A percentile compares a stretch with the other conserved stretches of the same genome.
These are phyloP conservation scores for Dicrostonyx torquatus DNA, from an alignment of 2,797 vertebrate genomes.

Conservation along the genomic window DNA sequence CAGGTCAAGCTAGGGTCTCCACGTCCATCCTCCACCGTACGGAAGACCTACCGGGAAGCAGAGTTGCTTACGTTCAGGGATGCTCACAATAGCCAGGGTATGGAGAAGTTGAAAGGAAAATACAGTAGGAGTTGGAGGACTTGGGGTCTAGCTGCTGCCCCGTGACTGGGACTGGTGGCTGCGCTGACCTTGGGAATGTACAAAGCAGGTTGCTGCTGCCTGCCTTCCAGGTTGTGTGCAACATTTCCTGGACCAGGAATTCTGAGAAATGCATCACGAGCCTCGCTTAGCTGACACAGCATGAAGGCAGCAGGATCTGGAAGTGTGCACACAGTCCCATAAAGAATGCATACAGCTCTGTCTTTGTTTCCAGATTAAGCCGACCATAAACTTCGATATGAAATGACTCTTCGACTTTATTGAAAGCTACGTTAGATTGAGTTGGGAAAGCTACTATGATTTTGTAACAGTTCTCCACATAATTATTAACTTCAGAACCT, in stretches of 20 bases:
- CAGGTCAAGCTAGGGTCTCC: neutral
- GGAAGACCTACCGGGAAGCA: too few species aligned
- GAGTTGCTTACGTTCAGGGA: neutral
- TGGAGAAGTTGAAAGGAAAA: neutral
- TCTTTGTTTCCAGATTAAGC: neutral
- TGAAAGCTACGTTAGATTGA: neutral
- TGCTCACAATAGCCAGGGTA: neutral
- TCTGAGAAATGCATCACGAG: neutral
- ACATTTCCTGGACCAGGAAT: neutral
- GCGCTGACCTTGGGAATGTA: neutral
- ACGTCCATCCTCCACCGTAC: accelerated
- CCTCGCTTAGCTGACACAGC: neutral
- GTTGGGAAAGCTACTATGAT: neutral
- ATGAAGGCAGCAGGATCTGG: neutral
- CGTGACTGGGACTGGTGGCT: neutral
- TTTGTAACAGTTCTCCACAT: neutral
- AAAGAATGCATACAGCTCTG: neutral
- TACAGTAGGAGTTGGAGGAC: neutral
- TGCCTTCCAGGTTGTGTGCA: neutral
- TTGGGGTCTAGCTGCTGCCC: neutral
- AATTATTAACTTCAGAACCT: slow-evolving; percentile 44
- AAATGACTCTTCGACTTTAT: neutral
- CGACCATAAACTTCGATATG: neutral
- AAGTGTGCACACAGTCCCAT: neutral
- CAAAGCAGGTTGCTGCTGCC: accelerated